These are phyloP conservation scores for Ploceus nigricollis DNA, from an alignment of 2,113 vertebrate species.

Conservation along the genomic window DNA sequence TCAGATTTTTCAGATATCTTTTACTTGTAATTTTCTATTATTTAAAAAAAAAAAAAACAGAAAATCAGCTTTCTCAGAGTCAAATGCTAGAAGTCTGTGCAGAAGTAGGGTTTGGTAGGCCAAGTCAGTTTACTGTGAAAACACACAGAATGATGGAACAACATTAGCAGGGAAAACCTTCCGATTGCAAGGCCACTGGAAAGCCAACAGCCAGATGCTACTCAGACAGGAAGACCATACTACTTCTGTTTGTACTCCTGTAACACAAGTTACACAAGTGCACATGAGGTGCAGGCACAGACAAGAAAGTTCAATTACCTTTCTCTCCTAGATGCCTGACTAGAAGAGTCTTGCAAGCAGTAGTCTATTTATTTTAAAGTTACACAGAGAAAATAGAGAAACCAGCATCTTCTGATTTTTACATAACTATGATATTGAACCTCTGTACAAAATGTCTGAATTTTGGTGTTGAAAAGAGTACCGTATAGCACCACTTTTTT, in stretches of 20 bases:
- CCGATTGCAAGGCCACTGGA: background rate
- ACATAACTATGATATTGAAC: background rate
- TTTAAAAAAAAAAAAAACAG: background rate
- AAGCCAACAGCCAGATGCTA: background rate
- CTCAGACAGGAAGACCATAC: background rate
- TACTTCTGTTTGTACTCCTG: background rate
- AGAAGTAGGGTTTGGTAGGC: background rate
- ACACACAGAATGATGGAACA: background rate
- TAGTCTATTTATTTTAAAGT: background rate
- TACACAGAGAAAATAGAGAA: background rate
- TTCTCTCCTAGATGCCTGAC: background rate
- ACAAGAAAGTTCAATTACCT: background rate
- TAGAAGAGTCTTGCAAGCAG: background rate
- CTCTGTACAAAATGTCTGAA: background rate
- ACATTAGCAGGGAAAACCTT: background rate
- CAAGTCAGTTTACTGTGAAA: background rate
- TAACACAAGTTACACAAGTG: background rate
- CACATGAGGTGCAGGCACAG: background rate
- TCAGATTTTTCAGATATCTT: background rate
- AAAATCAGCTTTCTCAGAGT: background rate
- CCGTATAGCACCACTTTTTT: background rate
- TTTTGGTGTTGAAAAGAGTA: background rate
- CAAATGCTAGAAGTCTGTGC: background rate
- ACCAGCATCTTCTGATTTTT: background rate
- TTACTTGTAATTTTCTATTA: background rate